Evolutionary conservation across 2,888 invertebrate genomes (phyloP), one percentile per base, ranked within the genome.

Genomic region (Lobophora halterata): DNA sequence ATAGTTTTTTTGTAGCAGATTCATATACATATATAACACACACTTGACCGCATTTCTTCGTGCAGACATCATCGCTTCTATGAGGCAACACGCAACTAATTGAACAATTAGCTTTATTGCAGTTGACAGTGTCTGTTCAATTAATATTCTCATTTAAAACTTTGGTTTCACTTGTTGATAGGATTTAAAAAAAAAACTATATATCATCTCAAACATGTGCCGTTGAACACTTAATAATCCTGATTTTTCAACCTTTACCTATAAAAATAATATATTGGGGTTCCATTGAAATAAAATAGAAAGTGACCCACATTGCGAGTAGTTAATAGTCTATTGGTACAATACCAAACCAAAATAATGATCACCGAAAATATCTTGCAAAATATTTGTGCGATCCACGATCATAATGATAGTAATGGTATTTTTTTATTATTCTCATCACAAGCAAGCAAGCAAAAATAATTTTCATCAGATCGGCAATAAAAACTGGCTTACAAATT

Each of bases 91-190:
- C 36, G 46, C 54, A 47, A 51, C 55, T 65, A 67, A 66, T 65
- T 62, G 59, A 46, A 49, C 64, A 64, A 64, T 68, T 64, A 64
- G 58, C 58, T 61, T 58, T 60, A 61, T 60, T 59, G 49, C 46
- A 56, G 55, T 58, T 54, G 58, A 58, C 58, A 56, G 49, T 41
- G 39, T 51, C 44, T 55, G 54, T 58, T 58, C 59, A 59, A 58
- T 60, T 65, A 58, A 42, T 54, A 53, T 49, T 51, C 31, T 48
- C 41, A 41, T 36, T 42, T 35, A 31, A 30, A 31, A 46, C 49
- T 45, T 46, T 52, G 49, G 47, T 52, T 49, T 44, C 5, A 30
- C 7, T 17, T 4, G 4, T 1, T 3, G 3, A 5, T 17, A 8
- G 8, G 23, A n/a, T n/a, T n/a, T n/a, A n/a, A n/a, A n/a, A n/a